These are phyloP conservation scores for Pedetes capensis DNA, from an alignment of 2,113 vertebrate species.

Conservation along the genomic window DNA sequence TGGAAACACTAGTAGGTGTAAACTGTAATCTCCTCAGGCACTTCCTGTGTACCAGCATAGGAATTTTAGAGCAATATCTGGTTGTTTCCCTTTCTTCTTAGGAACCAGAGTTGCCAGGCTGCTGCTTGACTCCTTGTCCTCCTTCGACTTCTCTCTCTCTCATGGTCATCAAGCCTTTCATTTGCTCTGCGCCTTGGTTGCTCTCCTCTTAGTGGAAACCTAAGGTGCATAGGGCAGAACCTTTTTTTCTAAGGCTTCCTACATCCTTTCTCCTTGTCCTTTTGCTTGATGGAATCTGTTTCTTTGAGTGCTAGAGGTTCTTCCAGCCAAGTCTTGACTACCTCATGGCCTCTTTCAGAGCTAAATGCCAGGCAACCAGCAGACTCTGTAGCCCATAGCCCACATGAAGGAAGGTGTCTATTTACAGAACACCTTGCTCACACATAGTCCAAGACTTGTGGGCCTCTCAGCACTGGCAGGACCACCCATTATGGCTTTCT, in stretches of 20 bases:
- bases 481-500: neutral
- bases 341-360: neutral
- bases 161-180: neutral
- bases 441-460: neutral
- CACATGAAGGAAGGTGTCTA: neutral
- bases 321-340: neutral
- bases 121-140: neutral
- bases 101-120: neutral
- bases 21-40: neutral
- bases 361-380: neutral
- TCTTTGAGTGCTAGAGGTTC: neutral
- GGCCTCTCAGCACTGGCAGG: neutral
- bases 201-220: neutral
- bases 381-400: neutral
- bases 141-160: neutral
- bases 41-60: neutral
- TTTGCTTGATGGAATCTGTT: neutral
- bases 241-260: neutral
- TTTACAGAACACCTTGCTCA: neutral
- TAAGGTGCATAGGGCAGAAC: neutral
- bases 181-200: neutral
- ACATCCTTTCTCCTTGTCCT: neutral
- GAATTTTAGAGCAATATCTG: neutral
- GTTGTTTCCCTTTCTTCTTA: slow-evolving; percentile 24
- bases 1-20: neutral